Conservation (phyloP, 2,888 invertebrate genomes). For the Netelia inedita region DNA sequence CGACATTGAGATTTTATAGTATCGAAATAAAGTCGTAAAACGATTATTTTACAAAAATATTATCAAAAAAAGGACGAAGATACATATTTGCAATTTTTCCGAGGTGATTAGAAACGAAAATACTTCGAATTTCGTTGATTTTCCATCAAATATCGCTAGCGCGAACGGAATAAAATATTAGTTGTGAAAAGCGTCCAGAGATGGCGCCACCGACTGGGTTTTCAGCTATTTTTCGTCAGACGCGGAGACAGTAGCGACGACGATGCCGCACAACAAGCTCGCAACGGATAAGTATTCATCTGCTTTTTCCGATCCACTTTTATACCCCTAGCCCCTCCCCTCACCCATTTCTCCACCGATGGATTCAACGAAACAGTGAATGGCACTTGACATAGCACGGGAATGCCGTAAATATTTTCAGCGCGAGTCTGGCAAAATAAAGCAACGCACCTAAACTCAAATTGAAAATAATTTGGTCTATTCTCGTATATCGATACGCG, state of each 20-base stretch:
- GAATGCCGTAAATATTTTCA: constrained; percentile 69
- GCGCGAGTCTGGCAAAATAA: constrained; percentile 64
- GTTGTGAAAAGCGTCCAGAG: neutral
- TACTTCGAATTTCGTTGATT: neutral
- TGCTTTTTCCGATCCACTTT: constrained; percentile 30
- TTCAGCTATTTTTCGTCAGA: constrained; percentile 43
- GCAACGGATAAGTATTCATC: constrained; percentile 71
- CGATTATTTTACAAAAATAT: neutral
- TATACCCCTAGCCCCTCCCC: neutral
- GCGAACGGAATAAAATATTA: neutral
- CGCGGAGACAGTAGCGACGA: constrained; percentile 6
- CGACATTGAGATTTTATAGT: neutral
- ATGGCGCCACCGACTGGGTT: constrained; percentile 39
- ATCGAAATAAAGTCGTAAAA: neutral
- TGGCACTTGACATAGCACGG: constrained; percentile 72
- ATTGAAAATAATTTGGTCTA: constrained; percentile 47
- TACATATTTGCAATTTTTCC: no score
- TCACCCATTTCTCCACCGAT: constrained; percentile 22
- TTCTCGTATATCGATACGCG: constrained; percentile 30
- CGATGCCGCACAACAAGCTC: constrained; percentile 24
- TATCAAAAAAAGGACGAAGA: no score
- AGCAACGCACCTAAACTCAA: constrained; percentile 45
- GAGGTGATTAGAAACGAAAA: no score
- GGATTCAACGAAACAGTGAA: constrained; percentile 74
- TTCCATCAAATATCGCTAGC: neutral